A percentile compares a stretch with the other conserved stretches of the same genome.
phyloP scores from a whole-genome alignment of 2,797 vertebrate species.

The Jordanella pulchra region DNA sequence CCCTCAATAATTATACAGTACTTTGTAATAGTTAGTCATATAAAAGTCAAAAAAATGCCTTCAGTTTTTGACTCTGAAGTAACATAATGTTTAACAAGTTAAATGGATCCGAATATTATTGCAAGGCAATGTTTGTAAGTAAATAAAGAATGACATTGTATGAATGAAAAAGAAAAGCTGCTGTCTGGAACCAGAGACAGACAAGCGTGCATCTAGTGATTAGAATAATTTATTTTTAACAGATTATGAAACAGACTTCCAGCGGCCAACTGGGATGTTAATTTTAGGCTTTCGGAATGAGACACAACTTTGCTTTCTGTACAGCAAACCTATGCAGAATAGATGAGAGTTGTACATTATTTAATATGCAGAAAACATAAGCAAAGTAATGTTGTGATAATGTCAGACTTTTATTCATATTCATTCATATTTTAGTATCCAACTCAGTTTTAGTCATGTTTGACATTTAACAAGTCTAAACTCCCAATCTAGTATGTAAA shows the following conservation, averaged over 20 bases:
- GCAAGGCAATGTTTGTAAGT: not conserved
- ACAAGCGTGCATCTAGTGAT: not conserved
- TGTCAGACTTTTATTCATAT: not conserved
- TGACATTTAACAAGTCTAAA: not conserved
- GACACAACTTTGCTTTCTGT: not conserved
- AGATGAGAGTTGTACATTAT: not conserved
- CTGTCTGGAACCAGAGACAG: not conserved
- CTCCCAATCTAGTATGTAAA: not conserved
- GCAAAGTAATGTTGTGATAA: not conserved
- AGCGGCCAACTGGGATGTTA: not conserved
- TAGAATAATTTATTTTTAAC: not conserved
- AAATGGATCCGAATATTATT: not conserved
- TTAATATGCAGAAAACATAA: not conserved
- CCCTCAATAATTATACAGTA: not conserved
- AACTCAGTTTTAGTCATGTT: not conserved
- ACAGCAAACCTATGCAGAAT: not conserved
- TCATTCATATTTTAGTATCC: constrained; percentile 2
- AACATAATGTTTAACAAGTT: not conserved
- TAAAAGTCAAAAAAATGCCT: not conserved
- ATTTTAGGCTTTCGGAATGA: not conserved
- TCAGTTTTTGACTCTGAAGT: not conserved
- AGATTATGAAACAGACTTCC: not conserved
- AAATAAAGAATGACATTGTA: not conserved
- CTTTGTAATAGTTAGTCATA: not conserved
- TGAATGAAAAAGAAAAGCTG: not conserved